Evolutionary conservation across 2,797 vertebrate species (phyloP), one percentile per base, ranked within the genome.

Genomic region (Microchirus variegatus): DNA sequence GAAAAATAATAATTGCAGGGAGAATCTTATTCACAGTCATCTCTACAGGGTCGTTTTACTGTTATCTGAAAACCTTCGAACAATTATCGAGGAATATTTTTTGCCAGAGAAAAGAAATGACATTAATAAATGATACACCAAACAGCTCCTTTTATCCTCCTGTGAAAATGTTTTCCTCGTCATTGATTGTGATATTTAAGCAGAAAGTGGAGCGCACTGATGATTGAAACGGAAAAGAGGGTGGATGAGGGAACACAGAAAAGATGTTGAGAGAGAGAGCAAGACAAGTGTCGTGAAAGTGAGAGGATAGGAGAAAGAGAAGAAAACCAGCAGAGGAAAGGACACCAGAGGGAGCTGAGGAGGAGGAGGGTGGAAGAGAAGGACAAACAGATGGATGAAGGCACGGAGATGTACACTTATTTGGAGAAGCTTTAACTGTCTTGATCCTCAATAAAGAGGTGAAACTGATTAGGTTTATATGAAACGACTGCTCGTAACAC

Each of bases 151-250:
- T 62, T 81, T 82, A 87, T 82, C 80, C 78, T 70, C 81, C 67
- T 64, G 80, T 70, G 80, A 80, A 87, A 83, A 85, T 76, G 77
- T 87, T 83, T 81, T 78, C 70, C 80, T 87, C 86, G 81, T 88
- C 88, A 83, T 71, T 61, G 73, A 87, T 78, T 82, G 80, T 88
- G 87, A 85, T 91, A 90, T 91, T 92, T 90, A 90, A 81, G 85
- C 70, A 82, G 86, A 88, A 84, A 80, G 73, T 60, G 63, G 73
- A 88, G 85, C 65, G 80, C 71, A 73, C 74, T 86, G 70, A 63
- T 81, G 81, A 84, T 64, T 80, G 65, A 69, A 71, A 60, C 1
- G 11, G 37, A 48, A 43, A 44, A 47, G 59, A 53, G 64, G 63
- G 54, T 1, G 41, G 59, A 56, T 18, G 61, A 63, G 63, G 47